Base-by-base conservation (phyloP, 2,888 invertebrate species). In the Antheraea yamamai region DNA sequence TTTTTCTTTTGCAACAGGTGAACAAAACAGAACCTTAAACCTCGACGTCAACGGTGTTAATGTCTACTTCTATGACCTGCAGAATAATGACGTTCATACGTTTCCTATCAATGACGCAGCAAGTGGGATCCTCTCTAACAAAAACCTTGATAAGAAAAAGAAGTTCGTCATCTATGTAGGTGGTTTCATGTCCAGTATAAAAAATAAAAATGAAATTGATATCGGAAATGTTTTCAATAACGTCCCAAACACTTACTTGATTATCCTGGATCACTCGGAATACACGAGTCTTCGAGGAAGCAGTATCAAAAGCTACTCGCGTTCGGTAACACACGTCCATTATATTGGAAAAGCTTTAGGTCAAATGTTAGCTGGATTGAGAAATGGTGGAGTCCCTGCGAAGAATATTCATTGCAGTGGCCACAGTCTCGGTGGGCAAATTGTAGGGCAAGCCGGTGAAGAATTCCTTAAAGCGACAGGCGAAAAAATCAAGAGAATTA, bases 401-500 rank as follows among this genome's bases (percentile, higher is more conserved):
- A 89, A 90, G 68, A 89, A 81, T n/a, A 89, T 94, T n/a, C 94
- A 91, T 76, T 90, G 90, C 55, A 89, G 94, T 51, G 94, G 94
- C 0, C 95, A 95, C 72, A 94, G 94, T 73, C 85, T 95, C 26
- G 94, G 94, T 7, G 86, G 90, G 2, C 95, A 95, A 81, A 94
- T 94, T 20, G 80, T 94, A 39, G 92, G 90, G 0, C 86, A 92
- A 18, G 83, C 89, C 30, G 94, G 95, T 0, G 86, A 89, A 61
- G 82, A 84, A 0, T 93, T 91, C 80, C 76, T 78, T 0, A 83
- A 89, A 6, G 80, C 77, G 0, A 93, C 93, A 2, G 87, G 89
- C 0, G 77, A 82, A 0, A 92, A 89, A 75, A 82, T 95, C 7
- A 84, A 83, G n/a, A 88, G 91, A 52, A 90, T 95, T 8, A 92